phyloP scores from a whole-genome alignment of 2,888 invertebrate genomes.

The Ischnus inquisitorius region DNA sequence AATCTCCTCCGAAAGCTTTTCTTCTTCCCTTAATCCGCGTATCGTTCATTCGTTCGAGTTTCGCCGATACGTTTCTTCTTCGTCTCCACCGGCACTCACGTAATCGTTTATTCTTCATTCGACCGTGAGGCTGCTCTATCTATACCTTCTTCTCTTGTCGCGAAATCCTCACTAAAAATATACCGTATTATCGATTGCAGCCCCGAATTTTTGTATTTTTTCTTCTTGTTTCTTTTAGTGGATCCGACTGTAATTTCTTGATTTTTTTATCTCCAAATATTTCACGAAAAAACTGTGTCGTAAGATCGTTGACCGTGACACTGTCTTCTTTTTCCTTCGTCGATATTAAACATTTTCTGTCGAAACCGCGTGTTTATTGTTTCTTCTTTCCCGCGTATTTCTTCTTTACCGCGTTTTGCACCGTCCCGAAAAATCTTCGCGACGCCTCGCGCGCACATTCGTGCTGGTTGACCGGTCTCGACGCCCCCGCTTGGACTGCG shows the following conservation, averaged over 20 bases:
- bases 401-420: slow-evolving; percentile 1
- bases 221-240: neutral
- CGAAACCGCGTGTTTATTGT: neutral
- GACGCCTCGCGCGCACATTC: slow-evolving; percentile 7
- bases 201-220: neutral
- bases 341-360: slow-evolving; percentile 1
- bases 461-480: slow-evolving; percentile 60
- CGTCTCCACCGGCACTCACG: slow-evolving; percentile 65
- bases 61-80: slow-evolving; percentile 40
- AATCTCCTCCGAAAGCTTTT: slow-evolving; percentile 15
- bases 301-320: neutral
- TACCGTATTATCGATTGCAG: neutral
- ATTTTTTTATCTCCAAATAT: neutral
- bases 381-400: slow-evolving; percentile 36
- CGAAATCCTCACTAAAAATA: slow-evolving; percentile 48
- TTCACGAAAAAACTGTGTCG: slow-evolving; percentile 16
- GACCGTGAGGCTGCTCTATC: slow-evolving; percentile 22
- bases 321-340: neutral
- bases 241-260: neutral
- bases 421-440: slow-evolving; percentile 12
- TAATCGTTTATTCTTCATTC: slow-evolving; percentile 68
- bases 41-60: slow-evolving; percentile 52
- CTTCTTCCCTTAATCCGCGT: slow-evolving; percentile 31
- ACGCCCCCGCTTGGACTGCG: slow-evolving; percentile 63
- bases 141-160: slow-evolving; percentile 24